These are phyloP conservation scores for Chloropsis hardwickii DNA, from an alignment of 2,113 vertebrate species.

Conservation along the genomic window DNA sequence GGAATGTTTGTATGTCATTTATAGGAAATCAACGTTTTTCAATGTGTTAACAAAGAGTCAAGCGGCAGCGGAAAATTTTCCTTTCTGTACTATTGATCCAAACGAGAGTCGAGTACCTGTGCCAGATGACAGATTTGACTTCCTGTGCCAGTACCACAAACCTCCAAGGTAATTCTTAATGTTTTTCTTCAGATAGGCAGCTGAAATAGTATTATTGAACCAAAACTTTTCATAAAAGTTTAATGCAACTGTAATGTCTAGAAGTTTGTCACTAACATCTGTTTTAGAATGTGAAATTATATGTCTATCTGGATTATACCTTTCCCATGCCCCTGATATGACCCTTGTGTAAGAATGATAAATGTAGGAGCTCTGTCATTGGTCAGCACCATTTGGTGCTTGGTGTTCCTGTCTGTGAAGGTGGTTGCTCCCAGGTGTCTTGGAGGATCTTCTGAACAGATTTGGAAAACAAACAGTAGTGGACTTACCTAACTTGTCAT, in stretches of 20 bases:
- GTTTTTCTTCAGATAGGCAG: neutral
- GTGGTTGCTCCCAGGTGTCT: neutral
- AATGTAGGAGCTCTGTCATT: neutral
- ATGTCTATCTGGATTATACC: neutral
- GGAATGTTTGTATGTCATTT: neutral
- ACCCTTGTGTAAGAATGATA: neutral
- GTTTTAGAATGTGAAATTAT: neutral
- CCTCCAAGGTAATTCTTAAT: conserved; percentile 83
- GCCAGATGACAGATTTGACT: conserved; percentile 91
- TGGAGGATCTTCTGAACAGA: neutral
- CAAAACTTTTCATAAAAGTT: neutral
- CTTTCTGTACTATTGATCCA: conserved; percentile 96
- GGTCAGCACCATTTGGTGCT: neutral
- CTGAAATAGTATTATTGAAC: neutral
- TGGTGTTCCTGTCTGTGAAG: neutral
- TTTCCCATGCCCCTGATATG: rapidly evolving
- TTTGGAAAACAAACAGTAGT: neutral
- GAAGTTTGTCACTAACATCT: neutral
- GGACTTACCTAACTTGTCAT: neutral
- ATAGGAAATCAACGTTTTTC: conserved; percentile 96
- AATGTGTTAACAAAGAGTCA: conserved; percentile 96
- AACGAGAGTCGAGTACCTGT: conserved; percentile 95
- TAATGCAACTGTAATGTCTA: neutral
- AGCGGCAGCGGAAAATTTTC: conserved; percentile 89
- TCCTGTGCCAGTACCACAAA: conserved; percentile 89